Evolutionary conservation across 2,888 invertebrate genomes (phyloP).

Genomic region (Apotomis turbidana): DNA sequence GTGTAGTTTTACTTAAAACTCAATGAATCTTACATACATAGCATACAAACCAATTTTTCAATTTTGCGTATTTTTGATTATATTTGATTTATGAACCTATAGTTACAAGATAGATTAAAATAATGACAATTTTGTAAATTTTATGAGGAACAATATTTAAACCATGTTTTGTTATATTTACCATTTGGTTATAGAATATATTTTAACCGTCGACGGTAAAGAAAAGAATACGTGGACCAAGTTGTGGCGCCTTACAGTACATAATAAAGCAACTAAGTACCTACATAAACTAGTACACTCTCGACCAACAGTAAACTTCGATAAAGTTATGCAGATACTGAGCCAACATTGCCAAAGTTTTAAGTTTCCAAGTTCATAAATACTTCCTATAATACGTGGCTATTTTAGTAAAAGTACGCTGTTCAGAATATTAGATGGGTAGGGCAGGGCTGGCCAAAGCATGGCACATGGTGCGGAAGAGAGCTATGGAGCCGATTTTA

Average conservation of each 20-base stretch:
- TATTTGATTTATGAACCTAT: too few relatives aligned
- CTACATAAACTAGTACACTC: background rate
- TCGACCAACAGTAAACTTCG: background rate
- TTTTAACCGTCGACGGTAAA: background rate
- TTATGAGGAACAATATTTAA: too few relatives aligned
- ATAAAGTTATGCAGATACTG: slow-evolving; percentile 14
- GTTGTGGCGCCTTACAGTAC: background rate
- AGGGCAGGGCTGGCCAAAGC: background rate
- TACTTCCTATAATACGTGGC: background rate
- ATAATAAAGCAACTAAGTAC: background rate
- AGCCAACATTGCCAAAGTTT: slow-evolving; percentile 17
- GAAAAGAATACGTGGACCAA: background rate
- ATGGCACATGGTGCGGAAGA: too few relatives aligned
- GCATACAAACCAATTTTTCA: too few relatives aligned
- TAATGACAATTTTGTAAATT: too few relatives aligned
- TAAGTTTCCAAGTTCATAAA: background rate
- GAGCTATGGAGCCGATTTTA: too few relatives aligned
- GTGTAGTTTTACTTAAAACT: too few relatives aligned
- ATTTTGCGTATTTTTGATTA: too few relatives aligned
- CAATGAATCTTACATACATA: too few relatives aligned
- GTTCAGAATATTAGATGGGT: background rate
- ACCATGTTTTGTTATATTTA: too few relatives aligned
- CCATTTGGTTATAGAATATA: background rate
- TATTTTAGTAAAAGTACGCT: background rate
- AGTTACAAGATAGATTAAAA: too few relatives aligned